Evolutionary conservation across 2,113 vertebrate species (phyloP), one percentile per base, ranked within the genome.

Genomic region (Micronycteris hirsuta): DNA sequence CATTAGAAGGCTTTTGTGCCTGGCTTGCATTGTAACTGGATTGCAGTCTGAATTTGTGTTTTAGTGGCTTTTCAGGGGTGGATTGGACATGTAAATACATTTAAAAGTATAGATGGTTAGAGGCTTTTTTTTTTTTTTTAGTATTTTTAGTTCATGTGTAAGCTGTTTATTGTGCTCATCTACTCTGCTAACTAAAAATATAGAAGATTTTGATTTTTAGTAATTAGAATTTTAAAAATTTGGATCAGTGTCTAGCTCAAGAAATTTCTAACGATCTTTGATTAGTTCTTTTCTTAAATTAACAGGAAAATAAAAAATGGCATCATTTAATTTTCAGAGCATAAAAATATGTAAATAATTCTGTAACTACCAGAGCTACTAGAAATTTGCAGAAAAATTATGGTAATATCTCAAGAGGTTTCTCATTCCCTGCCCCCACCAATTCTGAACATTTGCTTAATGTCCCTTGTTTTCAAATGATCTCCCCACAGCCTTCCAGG

Each of bases 1-100:
- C 99, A 99, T 99, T 99, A 99, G 99, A 99, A 99, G 98, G 98
- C 98, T 98, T 99, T 99, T 99, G 98, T 99, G 98, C 98, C 98
- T 97, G 95, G 98, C 97, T 97, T 97, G 96, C 98, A 98, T 98
- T 98, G 98, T 98, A 98, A 97, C 98, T 41, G 96, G 97, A 98
- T 98, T 98, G 98, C 98, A 98, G 97, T 98, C 58, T 98, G 97
- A 98, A 98, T 98, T 98, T 98, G 95, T 97, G 97, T 98, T 98
- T 98, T 98, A 98, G 93, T 97, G 94, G 97, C 97, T 97, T 98
- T 98, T 97, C 96, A 86, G 31, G 38, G 88, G 97, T 97, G 97
- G 95, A 97, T 97, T 98, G 96, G 95, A 97, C 89, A 63, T 96
- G 96, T 98, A 98, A 98, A 98, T 98, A 98, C 82, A 97, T 95